These are phyloP conservation scores for Tetheella fluctuosa DNA, from an alignment of 2,888 invertebrate genomes.

Conservation along the genomic window DNA sequence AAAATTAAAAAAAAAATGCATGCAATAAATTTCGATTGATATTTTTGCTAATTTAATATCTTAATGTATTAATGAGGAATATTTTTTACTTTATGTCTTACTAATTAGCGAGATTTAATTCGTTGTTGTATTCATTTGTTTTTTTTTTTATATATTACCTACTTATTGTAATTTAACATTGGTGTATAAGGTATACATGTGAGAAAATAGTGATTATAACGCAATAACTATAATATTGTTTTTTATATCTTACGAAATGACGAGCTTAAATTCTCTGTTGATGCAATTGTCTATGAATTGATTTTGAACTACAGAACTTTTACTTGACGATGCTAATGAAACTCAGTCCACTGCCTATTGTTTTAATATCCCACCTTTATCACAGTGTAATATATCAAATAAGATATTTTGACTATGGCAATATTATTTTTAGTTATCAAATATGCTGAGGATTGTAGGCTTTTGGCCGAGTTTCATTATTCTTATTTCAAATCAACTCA, in stretches of 20 bases:
- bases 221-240: conserved; percentile 56
- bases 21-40: conserved; percentile 80
- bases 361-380: background rate
- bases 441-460: background rate
- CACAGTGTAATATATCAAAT: background rate
- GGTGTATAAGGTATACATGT: conserved; percentile 52
- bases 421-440: background rate
- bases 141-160: conserved; percentile 44
- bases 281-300: conserved; percentile 32
- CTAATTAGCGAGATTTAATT: conserved; percentile 62
- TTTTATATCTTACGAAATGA: conserved; percentile 43
- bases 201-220: conserved; percentile 54
- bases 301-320: conserved; percentile 36
- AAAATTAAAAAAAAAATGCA: conserved; percentile 53
- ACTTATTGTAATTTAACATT: conserved; percentile 67
- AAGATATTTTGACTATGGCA: background rate
- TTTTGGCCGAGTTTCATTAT: background rate
- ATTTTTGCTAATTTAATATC: conserved; percentile 72
- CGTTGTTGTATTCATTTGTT: conserved; percentile 69
- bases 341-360: conserved; percentile 10
- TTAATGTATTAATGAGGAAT: conserved; percentile 50
- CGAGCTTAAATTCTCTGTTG: conserved; percentile 44
- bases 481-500: background rate
- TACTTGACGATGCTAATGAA: conserved; percentile 23
- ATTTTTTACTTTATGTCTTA: conserved; percentile 62